Evolutionary conservation across 2,113 vertebrate species (phyloP).

Genomic region (Uria lomvia): DNA sequence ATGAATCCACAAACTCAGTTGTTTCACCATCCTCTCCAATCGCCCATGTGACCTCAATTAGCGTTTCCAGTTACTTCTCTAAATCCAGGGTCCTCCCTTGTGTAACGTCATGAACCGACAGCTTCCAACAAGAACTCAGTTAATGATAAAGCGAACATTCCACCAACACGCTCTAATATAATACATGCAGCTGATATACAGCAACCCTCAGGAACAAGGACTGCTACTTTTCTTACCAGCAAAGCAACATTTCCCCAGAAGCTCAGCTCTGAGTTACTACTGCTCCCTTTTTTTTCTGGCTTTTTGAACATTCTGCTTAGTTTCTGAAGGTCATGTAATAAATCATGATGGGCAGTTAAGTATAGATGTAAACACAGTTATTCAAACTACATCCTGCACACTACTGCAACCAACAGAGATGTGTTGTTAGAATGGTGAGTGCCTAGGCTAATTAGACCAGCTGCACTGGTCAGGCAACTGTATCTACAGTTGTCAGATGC

Average conservation of each 20-base stretch:
- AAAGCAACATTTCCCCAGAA: not conserved
- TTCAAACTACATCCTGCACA: not conserved
- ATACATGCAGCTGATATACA: not conserved
- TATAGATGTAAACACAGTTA: not conserved
- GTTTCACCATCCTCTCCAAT: not conserved
- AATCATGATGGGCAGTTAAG: not conserved
- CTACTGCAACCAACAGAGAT: not conserved
- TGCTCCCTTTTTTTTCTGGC: not conserved
- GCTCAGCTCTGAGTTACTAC: not conserved
- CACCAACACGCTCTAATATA: not conserved
- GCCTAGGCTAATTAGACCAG: not conserved
- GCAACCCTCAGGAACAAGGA: not conserved
- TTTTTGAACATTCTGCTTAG: not conserved
- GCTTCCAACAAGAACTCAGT: not conserved
- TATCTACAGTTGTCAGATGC: not conserved
- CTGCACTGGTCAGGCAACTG: not conserved
- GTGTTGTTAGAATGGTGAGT: not conserved
- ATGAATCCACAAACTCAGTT: not conserved
- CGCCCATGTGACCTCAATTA: not conserved
- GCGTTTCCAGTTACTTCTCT: not conserved
- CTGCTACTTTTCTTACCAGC: not conserved
- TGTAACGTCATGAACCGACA: not conserved
- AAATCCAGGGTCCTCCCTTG: not conserved
- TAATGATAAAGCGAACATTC: not conserved
- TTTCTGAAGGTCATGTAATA: not conserved